Conservation (phyloP, 2,888 invertebrate genomes). For the Branchellion lobata region DNA sequence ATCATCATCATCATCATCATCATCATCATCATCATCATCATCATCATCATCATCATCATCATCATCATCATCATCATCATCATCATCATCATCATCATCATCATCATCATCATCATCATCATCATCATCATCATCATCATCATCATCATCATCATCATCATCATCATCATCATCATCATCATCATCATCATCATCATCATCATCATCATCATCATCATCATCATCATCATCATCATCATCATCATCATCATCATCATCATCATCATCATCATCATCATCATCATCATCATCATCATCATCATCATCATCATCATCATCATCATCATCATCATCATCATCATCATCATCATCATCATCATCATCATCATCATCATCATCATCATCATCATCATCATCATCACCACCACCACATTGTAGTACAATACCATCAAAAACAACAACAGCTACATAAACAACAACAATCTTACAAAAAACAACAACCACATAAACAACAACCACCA, state of each 20-base stretch:
- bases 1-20: slow-evolving; percentile 1
- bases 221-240: too few relatives aligned
- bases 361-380: slow-evolving; percentile 22
- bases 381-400: not conserved
- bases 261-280: not conserved
- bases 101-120: not conserved
- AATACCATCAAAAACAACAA: too few relatives aligned
- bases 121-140: slow-evolving; percentile 14
- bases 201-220: not conserved
- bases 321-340: slow-evolving; percentile 2
- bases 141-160: not conserved
- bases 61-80: not conserved
- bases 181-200: not conserved
- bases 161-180: not conserved
- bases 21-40: not conserved
- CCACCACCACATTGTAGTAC: too few relatives aligned
- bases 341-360: slow-evolving; percentile 16
- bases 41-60: not conserved
- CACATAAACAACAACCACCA: too few relatives aligned
- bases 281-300: slow-evolving; percentile 3
- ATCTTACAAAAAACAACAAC: too few relatives aligned
- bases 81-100: not conserved
- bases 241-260: too few relatives aligned
- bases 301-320: slow-evolving; percentile 13
- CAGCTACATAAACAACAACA: too few relatives aligned